These are phyloP conservation scores for Sebastes umbrosus DNA, from an alignment of 2,797 vertebrate species.

Conservation along the genomic window DNA sequence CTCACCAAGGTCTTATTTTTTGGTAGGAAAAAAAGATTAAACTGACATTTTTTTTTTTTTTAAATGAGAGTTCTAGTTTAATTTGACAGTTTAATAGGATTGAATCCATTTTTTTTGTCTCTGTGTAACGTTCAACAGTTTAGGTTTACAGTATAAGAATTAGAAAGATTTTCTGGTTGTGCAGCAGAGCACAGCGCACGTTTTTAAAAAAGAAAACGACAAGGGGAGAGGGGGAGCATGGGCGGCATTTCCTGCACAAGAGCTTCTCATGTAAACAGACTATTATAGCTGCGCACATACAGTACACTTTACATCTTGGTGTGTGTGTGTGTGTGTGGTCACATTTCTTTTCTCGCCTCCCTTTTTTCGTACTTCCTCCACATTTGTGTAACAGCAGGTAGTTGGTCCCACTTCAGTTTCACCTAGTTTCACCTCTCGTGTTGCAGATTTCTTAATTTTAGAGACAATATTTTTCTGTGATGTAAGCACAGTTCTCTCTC, in stretches of 20 bases:
- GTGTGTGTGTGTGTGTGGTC: neutral
- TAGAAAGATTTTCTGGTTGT: neutral
- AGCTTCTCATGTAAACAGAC: conserved; percentile 42
- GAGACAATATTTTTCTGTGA: neutral
- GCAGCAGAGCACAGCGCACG: neutral
- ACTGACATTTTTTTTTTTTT: neutral
- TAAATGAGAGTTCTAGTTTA: neutral
- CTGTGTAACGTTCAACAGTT: neutral
- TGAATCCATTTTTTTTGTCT: neutral
- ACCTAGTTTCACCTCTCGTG: neutral
- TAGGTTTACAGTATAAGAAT: neutral
- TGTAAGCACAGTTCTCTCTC: neutral
- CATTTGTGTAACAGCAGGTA: conserved; percentile 4
- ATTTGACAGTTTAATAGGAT: neutral
- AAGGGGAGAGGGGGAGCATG: neutral
- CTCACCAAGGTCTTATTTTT: neutral
- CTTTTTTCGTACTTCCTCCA: conserved; percentile 7
- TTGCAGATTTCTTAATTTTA: neutral
- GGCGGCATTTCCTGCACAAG: conserved; percentile 45
- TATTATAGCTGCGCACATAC: neutral
- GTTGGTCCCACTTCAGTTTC: neutral
- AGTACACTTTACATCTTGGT: neutral
- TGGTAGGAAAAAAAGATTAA: neutral
- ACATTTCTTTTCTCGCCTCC: neutral
- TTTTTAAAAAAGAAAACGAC: neutral